Evolutionary conservation across 2,888 invertebrate species (phyloP), one percentile per base, ranked within the genome.

Genomic region (Rhaphigaster nebulosa): DNA sequence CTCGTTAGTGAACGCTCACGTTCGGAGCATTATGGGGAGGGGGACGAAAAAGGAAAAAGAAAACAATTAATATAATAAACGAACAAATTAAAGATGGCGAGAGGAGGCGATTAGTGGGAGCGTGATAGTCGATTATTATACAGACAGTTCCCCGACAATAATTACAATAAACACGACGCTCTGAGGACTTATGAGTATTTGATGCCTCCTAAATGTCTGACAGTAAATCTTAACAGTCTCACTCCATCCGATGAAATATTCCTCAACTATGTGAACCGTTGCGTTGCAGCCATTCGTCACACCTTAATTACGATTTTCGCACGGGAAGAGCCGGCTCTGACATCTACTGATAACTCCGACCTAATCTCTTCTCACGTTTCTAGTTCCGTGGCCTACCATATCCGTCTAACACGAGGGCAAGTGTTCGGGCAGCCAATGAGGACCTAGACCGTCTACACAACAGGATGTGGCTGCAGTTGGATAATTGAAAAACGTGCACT

Each of bases 1-100:
- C 84, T 84, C 84, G 84, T 84, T 84, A 84, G 84, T 84, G 84
- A 84, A 50, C 45, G 84, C 84, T 84, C 84, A 84, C 84, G 84
- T 84, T 84, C 45, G 26, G n/a, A n/a, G 84, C 84, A 84, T 84
- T 84, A 84, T 18, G 84, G n/a, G n/a, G 15, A n/a, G 84, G 84
- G 45, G 45, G 84, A 41, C n/a, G 45, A 84, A 84, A 84, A 84
- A n/a, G 84, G 45, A 84, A 84, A 84, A 50, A 84, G 84, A 84
- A 88, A 88, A 89, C 89, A 89, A 89, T 89, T 89, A 89, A 89
- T 89, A 89, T 89, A 89, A 89, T 89, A 89, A 89, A 89, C 76
- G 65, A 89, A 76, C 45, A 76, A 89, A 89, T 89, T 89, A 89
- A 89, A 89, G 88, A 88, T 88, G 88, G 88, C 88, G 88, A 41